Base-by-base conservation (phyloP, 1,140 invertebrate species). In the Acromyrmex echinatior region DNA sequence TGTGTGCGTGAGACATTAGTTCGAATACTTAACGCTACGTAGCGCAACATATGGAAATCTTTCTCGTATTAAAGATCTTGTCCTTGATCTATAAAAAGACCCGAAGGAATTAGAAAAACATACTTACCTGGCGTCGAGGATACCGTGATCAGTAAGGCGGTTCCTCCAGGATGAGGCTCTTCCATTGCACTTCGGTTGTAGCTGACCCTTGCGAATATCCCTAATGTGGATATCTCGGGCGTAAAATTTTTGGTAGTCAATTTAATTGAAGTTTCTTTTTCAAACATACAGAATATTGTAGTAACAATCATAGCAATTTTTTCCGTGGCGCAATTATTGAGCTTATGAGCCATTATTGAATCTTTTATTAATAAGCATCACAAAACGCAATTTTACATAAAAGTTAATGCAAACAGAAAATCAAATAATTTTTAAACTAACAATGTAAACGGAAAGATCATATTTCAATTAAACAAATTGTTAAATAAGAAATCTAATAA, bases 161-260 rank as follows among this genome's bases (percentile, higher is more conserved):
- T 96, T 96, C 95, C 95, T 96, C 96, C 96, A 96, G 96, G 96
- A 95, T 92, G 96, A 97, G 96, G 94, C 96, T 96, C 94, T 95
- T 93, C 96, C 97, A 97, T 97, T 97, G 96, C 97, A 97, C 97
- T 96, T 96, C 56, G 73, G 56, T 45, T 45, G 39, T 10, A 45
- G 39, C 73, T 76, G 73, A 76, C 73, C 73, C 73, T 39, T 76
- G 96, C 96, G 96, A 97, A 96, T 96, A 96, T 95, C 96, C 96
- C 96, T 96, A 97, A 97, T 96, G 96, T 96, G 96, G 96, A 95
- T 96, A 96, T 96, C 96, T 97, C 96, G 96, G 95, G 96, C 95
- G 96, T 96, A 96, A 94, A 96, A 97, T 97, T 97, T 97, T 96
- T 97, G 96, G 92, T 96, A 96, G 96, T 96, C 39, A 21, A 21